Evolutionary conservation across 1,140 invertebrate species (phyloP), one percentile per base, ranked within the genome.

Genomic region (Trichogramma pretiosum): DNA sequence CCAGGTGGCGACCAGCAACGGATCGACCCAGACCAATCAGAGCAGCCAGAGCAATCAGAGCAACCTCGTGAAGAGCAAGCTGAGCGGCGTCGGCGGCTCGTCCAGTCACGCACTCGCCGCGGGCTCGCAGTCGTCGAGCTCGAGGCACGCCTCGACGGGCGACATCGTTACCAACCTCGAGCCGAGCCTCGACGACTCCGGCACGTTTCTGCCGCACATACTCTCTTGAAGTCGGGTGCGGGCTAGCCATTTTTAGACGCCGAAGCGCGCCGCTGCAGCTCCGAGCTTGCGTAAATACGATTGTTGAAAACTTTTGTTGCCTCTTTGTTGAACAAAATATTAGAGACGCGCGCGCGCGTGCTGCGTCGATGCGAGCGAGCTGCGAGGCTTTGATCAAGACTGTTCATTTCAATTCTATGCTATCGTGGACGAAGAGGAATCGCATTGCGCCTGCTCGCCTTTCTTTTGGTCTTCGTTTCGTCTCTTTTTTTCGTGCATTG

Each of bases 201-300:
- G 78, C 39, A 81, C 78, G 17, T 82, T 81, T 61, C 62, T 83
- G 48, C 80, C 80, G 34, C 78, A 79, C 42, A 81, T 82, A 53
- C 65, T 72, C 57, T 52, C 50, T 52, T 72, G 70, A 72, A 70
- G 61, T 56, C 62, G 62, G 55, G 56, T 67, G 40, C 67, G 62
- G 56, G 65, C 63, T 57, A 70, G 67, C 60, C 63, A 72, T 57
- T 69, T 70, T 52, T 71, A 65, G 64, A 58, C 43, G 46, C 24
- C n/a, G n/a, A 39, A 14, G 21, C 46, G 34, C 46, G 37, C 30
- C n/a, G n/a, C n/a, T n/a, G n/a, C n/a, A n/a, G n/a, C n/a, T n/a
- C n/a, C n/a, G n/a, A n/a, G n/a, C n/a, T n/a, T n/a, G n/a, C n/a
- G n/a, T n/a, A n/a, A n/a, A n/a, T n/a, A n/a, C n/a, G n/a, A n/a